Base-by-base conservation (phyloP, 2,888 invertebrate species). In the Agrilus biguttatus region DNA sequence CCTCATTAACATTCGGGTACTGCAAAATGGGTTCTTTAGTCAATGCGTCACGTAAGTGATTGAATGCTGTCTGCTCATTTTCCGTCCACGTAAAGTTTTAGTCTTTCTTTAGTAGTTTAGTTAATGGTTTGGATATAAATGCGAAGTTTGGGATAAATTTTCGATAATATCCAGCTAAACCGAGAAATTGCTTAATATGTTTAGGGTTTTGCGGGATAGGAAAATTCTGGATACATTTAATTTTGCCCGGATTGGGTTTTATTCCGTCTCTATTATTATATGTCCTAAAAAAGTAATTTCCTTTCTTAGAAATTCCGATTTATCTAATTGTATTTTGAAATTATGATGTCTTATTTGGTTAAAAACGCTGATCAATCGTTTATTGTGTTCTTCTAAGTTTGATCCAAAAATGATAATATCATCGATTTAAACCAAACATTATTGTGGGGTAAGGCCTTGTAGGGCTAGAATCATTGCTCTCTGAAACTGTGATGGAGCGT, bases 251-350 rank as follows among this genome's bases (percentile, higher is more conserved):
- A 38, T 58, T 54, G 6, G 59, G 58, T 37, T 47, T 54, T n/a
- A 56, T 47, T 10, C 54, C 55, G 3, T 58, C 52, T 3, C 51
- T 47, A n/a, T 48, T n/a, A 59, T 48, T 2, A 60, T 50, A 35
- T 59, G 59, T 3, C 63, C 62, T 19, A 63, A 39, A 39, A 56
- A 63, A 1, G 55, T 54, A n/a, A 61, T 56, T 51, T 59, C 56
- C n/a, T 46, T 42, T n/a, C 52, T 40, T 0, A 57, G 38, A 23
- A 60, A 59, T 47, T 59, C 54, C 53, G 54, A 6, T 7, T 21
- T 21, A 6, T 21, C 21, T 6, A 21, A 5, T 45, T 60, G 58
- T 1, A 60, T 13, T 48, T 61, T 47, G 5, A 50, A 36, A 37
- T 45, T 41, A 32, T 12, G 13, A 41, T 51, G 12, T 19, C 47